Evolutionary conservation across 2,888 invertebrate species (phyloP), one percentile per base, ranked within the genome.

Genomic region (Ennomos erosarius): DNA sequence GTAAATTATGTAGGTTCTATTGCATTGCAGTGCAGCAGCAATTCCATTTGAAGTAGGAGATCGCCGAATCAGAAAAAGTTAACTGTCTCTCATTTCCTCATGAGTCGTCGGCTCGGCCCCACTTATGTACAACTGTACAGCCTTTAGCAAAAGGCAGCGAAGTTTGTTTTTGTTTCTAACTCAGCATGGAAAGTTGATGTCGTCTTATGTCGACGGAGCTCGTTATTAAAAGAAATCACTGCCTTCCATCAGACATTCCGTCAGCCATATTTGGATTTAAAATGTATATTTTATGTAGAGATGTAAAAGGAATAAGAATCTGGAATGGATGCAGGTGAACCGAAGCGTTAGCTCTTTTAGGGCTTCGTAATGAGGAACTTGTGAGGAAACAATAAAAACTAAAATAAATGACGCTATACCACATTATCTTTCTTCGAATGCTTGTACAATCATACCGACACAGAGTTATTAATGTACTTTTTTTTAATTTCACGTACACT

Each of bases 221-320:
- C 79, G 79, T 83, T 84, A 84, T 79, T 79, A 84, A 84, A 89
- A 90, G 90, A 90, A 90, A 90, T 89, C 88, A 84, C 84, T 81
- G 87, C 79, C 78, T 76, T 68, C 76, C 78, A 79, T 74, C 75
- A 68, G 69, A 73, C 80, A 82, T 81, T 78, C 82, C 78, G 61
- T 68, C 48, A 48, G 36, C 90, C 88, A 75, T 90, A 85, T 87
- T 84, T 74, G 85, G 87, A 59, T 67, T 75, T 79, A 82, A 81
- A 78, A 84, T 82, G 84, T 78, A 75, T 83, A 85, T 85, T 83
- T 84, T 78, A 82, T 81, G 74, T 74, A 65, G 70, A 65, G 68
- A 69, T 81, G 73, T 79, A 81, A 78, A 85, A 81, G 84, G 84
- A 77, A 81, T 78, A 77, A 81, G 79, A 81, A 82, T 82, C 75